Base-by-base conservation (phyloP, 2,113 vertebrate genomes). In the Tursiops truncatus region DNA sequence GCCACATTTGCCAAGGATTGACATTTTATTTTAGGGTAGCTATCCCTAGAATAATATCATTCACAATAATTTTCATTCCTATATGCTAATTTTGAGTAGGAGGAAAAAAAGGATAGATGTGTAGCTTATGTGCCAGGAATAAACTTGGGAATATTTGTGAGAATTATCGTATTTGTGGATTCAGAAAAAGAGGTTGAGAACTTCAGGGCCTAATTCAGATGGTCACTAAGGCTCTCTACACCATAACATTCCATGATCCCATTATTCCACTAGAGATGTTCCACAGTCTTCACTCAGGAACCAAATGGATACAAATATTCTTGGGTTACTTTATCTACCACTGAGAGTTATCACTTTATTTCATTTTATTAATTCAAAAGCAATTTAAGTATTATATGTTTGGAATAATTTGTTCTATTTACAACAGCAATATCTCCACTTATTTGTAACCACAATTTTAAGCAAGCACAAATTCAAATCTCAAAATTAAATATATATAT, bases 11-110 rank as follows among this genome's bases (percentile, higher is more conserved):
- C 6, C 47, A 84, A 90, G 8, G 8, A 62, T 70, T 91, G 88
- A 41, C 1, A 88, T 88, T 76, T 94, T 74, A 82, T 70, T 85
- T 88, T 81, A 68, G 36, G 31, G 13, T 81, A 2, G 1, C 58
- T 91, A 82, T 13, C 0, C 28, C 8, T 71, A 41, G 44, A 41
- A 90, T 89, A 62, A 65, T 85, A 56, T 73, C 36, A 67, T n/a
- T 87, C 26, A 91, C 23, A 79, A 3, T 67, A 70, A 95, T 94
- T 96, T 94, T 95, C 9, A 91, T 70, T 76, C 38, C 7, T 91
- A 33, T 31, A 41, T 91, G 65, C 58, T 94, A 88, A 89, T 83
- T 87, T 58, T 56, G 18, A 67, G 36, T 73, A 23, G 7, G 9
- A 88, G 18, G 53, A 3, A 81, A 53, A 92, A 88, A 68, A 58